phyloP scores from a whole-genome alignment of 2,113 vertebrate species.

The Paracanthobrama guichenoti region DNA sequence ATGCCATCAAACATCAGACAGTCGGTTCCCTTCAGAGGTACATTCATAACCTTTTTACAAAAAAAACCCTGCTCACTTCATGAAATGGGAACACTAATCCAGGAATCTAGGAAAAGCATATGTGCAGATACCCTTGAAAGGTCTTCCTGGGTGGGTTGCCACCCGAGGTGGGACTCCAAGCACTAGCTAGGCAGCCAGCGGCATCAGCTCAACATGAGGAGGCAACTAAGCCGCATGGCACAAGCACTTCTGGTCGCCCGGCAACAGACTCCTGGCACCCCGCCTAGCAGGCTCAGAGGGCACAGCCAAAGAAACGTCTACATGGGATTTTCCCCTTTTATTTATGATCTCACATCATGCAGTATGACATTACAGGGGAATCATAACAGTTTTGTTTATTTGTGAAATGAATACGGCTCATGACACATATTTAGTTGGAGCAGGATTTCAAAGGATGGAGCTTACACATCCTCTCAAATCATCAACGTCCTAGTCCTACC shows the following conservation, averaged over 20 bases:
- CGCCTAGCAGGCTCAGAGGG: conserved; percentile 64
- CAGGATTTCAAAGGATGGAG: neutral
- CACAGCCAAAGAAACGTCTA: conserved; percentile 56
- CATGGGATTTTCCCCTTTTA: conserved; percentile 47
- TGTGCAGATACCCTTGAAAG: neutral
- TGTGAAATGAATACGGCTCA: conserved; percentile 33
- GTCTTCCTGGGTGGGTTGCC: conserved; percentile 16
- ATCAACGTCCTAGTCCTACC: neutral
- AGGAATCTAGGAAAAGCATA: conserved; percentile 21
- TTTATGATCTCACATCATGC: conserved; percentile 41
- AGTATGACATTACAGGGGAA: conserved; percentile 32
- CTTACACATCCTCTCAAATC: neutral
- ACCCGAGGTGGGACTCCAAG: conserved; percentile 21
- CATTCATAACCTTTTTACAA: neutral
- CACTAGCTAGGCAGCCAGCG: conserved; percentile 6
- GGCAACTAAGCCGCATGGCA: conserved; percentile 48
- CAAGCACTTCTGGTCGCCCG: conserved; percentile 68
- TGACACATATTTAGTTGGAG: neutral
- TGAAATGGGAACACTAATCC: conserved; percentile 17
- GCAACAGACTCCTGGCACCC: conserved; percentile 73
- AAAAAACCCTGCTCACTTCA: neutral
- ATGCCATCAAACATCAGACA: neutral
- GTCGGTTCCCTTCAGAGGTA: neutral
- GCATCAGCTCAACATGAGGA: conserved; percentile 37
- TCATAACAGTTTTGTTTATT: conserved; percentile 43